Evolutionary conservation across 2,888 invertebrate genomes (phyloP).

Genomic region (Tigriopus californicus): DNA sequence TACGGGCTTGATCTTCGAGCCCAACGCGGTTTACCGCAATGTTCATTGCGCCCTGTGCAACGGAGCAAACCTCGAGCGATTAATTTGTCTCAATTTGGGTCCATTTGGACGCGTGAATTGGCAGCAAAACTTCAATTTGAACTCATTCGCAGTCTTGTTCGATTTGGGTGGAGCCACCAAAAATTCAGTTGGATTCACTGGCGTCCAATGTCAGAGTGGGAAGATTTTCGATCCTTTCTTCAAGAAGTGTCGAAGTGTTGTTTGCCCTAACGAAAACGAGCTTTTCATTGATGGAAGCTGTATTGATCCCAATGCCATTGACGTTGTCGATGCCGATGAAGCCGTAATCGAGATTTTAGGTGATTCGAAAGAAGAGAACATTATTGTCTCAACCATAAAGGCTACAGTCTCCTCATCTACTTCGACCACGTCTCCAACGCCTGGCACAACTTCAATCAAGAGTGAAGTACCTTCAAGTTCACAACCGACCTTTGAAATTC

Average conservation of each 20-base stretch:
- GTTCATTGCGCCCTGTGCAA: constrained; percentile 33
- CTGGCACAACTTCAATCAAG: too few relatives aligned
- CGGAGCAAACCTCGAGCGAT: constrained; percentile 25
- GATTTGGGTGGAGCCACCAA: constrained; percentile 25
- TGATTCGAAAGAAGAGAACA: too few relatives aligned
- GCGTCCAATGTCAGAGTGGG: constrained; percentile 19
- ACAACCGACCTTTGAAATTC: too few relatives aligned
- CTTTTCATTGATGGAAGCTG: constrained; percentile 23
- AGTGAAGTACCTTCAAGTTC: too few relatives aligned
- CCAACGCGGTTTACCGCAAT: constrained; percentile 26
- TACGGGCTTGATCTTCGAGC: constrained; percentile 28
- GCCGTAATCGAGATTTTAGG: too few relatives aligned
- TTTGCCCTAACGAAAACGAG: constrained; percentile 24
- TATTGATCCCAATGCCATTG: constrained; percentile 17
- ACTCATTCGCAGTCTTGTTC: constrained; percentile 30
- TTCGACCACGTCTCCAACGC: too few relatives aligned
- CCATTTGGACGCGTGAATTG: constrained; percentile 21
- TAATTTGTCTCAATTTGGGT: constrained; percentile 23
- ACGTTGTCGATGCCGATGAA: too few relatives aligned
- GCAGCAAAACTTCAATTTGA: constrained; percentile 26
- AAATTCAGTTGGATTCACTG: constrained; percentile 22
- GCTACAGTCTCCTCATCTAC: too few relatives aligned
- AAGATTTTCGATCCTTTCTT: constrained; percentile 32
- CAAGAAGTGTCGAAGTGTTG: constrained; percentile 28
- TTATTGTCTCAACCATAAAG: too few relatives aligned